A percentile compares a stretch with the other conserved stretches of the same genome.
phyloP scores from a whole-genome alignment of 2,113 vertebrate genomes.

The Spilogale gracilis region DNA sequence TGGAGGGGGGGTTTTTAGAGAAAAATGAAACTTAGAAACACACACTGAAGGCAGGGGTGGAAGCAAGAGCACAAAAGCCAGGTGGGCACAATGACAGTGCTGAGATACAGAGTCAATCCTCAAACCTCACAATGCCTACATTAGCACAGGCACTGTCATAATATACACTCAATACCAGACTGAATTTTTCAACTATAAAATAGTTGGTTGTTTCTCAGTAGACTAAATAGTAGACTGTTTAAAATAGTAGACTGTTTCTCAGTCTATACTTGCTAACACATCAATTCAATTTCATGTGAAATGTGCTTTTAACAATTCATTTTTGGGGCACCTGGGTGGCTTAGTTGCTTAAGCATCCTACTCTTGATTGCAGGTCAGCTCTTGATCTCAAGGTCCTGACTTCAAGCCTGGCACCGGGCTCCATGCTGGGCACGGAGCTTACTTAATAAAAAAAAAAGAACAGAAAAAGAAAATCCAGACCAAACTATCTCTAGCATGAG shows the following conservation, averaged over 20 bases:
- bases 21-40: background rate
- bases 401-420: background rate
- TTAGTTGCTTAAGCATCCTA: background rate
- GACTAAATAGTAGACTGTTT: too few relatives aligned
- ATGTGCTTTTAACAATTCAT: background rate
- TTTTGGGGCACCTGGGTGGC: background rate
- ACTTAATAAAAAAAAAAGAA: background rate
- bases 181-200: conserved; percentile 1
- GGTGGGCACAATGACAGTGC: background rate
- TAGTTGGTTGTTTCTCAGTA: too few relatives aligned
- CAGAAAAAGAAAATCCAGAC: background rate
- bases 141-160: background rate
- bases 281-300: background rate
- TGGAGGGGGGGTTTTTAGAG: background rate
- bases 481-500: background rate
- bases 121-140: background rate
- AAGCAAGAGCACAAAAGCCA: background rate
- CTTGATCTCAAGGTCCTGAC: background rate
- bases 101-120: background rate
- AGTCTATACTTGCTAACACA: background rate
- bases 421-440: background rate
- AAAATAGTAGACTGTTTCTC: background rate
- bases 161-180: background rate
- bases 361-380: background rate
- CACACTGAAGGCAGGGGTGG: background rate